Conservation (phyloP, 2,797 vertebrate genomes). For the Moxostoma hubbsi region DNA sequence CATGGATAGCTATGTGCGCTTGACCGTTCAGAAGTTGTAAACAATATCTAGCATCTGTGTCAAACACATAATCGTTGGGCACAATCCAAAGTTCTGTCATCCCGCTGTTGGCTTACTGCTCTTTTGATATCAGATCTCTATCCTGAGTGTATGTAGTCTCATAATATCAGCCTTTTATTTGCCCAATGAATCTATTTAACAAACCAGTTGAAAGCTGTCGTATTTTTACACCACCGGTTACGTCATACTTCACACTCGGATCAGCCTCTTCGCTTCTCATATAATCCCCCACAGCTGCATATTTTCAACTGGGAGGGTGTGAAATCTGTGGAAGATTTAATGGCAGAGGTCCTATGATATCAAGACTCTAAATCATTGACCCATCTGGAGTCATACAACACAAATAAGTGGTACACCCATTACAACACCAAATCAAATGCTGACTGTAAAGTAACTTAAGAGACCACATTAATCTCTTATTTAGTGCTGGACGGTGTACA, state of each 20-base stretch:
- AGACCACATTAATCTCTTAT: constrained; percentile 26
- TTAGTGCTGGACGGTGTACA: constrained; percentile 20
- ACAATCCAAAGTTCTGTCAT: constrained; percentile 26
- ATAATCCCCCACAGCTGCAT: constrained; percentile 48
- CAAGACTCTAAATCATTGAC: constrained; percentile 39
- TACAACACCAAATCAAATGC: constrained; percentile 44
- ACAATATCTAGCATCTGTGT: neutral
- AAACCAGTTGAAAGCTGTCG: constrained; percentile 33
- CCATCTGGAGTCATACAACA: constrained; percentile 44
- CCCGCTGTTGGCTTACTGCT: constrained; percentile 24
- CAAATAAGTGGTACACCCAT: constrained; percentile 41
- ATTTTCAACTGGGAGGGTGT: constrained; percentile 40
- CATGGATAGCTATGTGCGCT: too few species aligned
- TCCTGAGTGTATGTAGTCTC: constrained; percentile 28
- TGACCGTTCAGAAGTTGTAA: too few species aligned
- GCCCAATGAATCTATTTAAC: constrained; percentile 45
- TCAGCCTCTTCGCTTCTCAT: constrained; percentile 29
- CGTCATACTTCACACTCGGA: constrained; percentile 17
- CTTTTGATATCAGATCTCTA: constrained; percentile 35
- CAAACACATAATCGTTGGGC: constrained; percentile 36
- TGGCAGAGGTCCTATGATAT: constrained; percentile 40
- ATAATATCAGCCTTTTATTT: constrained; percentile 33
- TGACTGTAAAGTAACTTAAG: constrained; percentile 39
- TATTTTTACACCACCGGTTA: constrained; percentile 42
- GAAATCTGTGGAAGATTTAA: constrained; percentile 49